phyloP scores from a whole-genome alignment of 1,140 invertebrate species.

The Frieseomelitta varia region DNA sequence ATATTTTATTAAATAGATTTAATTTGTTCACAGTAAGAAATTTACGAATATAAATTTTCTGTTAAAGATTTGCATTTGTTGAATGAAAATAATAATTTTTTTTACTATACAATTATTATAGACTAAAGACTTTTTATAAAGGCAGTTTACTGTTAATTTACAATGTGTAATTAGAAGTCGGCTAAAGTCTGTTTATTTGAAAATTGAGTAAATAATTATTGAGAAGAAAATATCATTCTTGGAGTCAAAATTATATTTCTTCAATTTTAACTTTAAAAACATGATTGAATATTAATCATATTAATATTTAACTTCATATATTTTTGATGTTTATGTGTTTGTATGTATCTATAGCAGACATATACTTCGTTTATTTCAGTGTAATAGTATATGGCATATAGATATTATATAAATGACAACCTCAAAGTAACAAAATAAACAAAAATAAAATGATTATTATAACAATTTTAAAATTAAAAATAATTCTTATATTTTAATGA shows the following conservation, averaged over 20 bases:
- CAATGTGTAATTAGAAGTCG: not conserved
- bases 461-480: not conserved
- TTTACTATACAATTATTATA: not conserved
- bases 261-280: not conserved
- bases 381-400: not conserved
- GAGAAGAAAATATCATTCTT: not conserved
- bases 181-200: too few species aligned
- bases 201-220: not conserved
- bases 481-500: slow-evolving; percentile 50
- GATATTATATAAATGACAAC: not conserved
- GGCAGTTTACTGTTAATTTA: not conserved
- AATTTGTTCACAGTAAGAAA: not conserved
- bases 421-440: not conserved
- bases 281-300: not conserved
- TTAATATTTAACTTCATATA: not conserved
- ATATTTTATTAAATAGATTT: not conserved
- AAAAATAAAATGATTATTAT: not conserved
- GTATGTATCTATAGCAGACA: not conserved
- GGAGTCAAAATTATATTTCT: not conserved
- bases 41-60: not conserved
- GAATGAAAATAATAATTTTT: not conserved
- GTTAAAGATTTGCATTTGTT: not conserved
- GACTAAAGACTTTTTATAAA: not conserved
- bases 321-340: not conserved
- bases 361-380: not conserved